Evolutionary conservation across 1,140 invertebrate genomes (phyloP), one percentile per base, ranked within the genome.

Genomic region (Melanaphis sacchari): DNA sequence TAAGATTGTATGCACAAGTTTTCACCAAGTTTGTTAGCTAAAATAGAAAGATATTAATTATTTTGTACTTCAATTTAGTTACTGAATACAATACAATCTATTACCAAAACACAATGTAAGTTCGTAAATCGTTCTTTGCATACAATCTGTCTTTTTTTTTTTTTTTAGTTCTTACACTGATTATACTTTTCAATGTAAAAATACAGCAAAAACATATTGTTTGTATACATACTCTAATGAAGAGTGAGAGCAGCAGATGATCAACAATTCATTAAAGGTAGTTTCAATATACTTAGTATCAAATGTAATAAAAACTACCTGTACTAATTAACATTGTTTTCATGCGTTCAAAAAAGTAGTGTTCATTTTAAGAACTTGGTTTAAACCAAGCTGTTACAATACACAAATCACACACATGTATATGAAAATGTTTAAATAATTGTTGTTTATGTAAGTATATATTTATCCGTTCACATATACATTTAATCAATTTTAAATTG

Each of bases 161-260:
- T 76, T 0, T 90, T 38, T 54, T 90, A 31, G 21, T 90, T 54
- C 36, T 90, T 38, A 54, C n/a, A 40, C 54, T 54, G 87, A 90
- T 90, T 90, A 90, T 54, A 90, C 88, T 54, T 89, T 90, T 59
- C 88, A 90, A 90, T 54, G 88, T 90, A 54, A 90, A 90, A 54
- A 40, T 54, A 49, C n/a, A 52, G n/a, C 59, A 76, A 31, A 76
- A 76, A 76, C 59, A 76, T 76, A n/a, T 6, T 76, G 31, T 76
- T 76, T n/a, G 59, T 76, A 76, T 21, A 66, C 11, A 43, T 85
- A 88, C 43, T 49, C 85, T 88, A 46, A 46, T 49, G 85, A 49
- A 88, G 85, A 49, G 43, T 88, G 24, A 87, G 41, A 87, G 40
- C 24, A 43, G 38, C 87, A 46, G n/a, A 90, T 90, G 49, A 18